These are phyloP conservation scores for Apodemia mormo DNA, from an alignment of 2,888 invertebrate species.

Conservation along the genomic window DNA sequence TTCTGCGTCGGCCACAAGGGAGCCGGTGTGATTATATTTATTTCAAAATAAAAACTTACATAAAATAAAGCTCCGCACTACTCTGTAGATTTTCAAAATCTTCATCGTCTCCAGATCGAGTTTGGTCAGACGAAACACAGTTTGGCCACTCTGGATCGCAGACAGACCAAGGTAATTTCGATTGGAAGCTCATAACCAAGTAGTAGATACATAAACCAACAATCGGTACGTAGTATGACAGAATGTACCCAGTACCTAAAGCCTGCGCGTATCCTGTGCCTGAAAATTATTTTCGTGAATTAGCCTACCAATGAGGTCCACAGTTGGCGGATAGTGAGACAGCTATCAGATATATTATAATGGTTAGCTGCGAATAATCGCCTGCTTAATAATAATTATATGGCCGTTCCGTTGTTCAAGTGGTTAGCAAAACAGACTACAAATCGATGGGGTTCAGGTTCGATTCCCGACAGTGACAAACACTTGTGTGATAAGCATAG, in stretches of 20 bases:
- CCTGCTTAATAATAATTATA: too few species aligned
- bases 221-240: conserved; percentile 89
- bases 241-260: conserved; percentile 83
- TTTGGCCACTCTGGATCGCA: conserved; percentile 83
- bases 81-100: conserved; percentile 50
- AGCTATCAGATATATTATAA: too few species aligned
- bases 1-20: too few species aligned
- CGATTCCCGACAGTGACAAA: too few species aligned
- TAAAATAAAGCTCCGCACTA: conserved; percentile 83
- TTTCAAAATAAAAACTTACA: conserved; percentile 33
- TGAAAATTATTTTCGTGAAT: conserved; percentile 46
- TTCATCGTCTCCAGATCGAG: conserved; percentile 42
- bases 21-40: too few species aligned
- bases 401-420: too few species aligned
- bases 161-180: conserved; percentile 87
- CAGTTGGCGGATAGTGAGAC: too few species aligned
- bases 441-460: too few species aligned
- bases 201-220: conserved; percentile 89
- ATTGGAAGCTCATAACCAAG: conserved; percentile 85
- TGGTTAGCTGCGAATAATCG: too few species aligned
- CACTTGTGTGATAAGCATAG: too few species aligned
- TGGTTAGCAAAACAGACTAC: too few species aligned
- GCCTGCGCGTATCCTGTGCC: conserved; percentile 88
- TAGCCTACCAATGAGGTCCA: too few species aligned
- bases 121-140: conserved; percentile 65